A percentile compares a stretch with the other conserved stretches of the same genome.
These are phyloP conservation scores for Balearica regulorum DNA, from an alignment of 2,797 vertebrate genomes.

Conservation along the genomic window DNA sequence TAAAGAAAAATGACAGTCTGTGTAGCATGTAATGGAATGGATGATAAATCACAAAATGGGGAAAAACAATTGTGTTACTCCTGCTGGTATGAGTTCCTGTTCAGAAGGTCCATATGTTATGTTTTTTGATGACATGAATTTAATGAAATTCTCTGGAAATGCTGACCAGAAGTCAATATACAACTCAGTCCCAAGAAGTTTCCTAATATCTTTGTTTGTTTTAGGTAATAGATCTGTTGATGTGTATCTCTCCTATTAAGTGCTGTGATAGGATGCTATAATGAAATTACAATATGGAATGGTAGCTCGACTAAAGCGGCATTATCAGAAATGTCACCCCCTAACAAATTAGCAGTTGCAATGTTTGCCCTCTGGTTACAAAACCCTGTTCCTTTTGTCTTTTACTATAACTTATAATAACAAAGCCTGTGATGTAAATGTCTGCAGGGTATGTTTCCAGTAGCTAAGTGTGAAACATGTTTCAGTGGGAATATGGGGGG, in stretches of 20 bases:
- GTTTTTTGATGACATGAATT: constrained; percentile 59
- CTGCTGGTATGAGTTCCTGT: constrained; percentile 10
- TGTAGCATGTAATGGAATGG: constrained; percentile 41
- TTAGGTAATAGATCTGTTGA: constrained; percentile 53
- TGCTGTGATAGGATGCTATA: constrained; percentile 16
- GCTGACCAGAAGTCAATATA: constrained; percentile 66
- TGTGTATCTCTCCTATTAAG: constrained; percentile 44
- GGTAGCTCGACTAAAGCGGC: constrained; percentile 29
- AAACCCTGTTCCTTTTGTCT: constrained; percentile 66
- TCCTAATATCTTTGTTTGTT: constrained; percentile 42
- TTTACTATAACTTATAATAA: constrained; percentile 63
- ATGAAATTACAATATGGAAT: constrained; percentile 61
- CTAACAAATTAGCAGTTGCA: constrained; percentile 68
- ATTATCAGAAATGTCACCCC: constrained; percentile 71
- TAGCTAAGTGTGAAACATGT: constrained; percentile 32
- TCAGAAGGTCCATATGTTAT: constrained; percentile 23
- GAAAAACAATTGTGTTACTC: constrained; percentile 52
- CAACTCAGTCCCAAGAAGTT: constrained; percentile 35
- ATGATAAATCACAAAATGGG: constrained; percentile 62
- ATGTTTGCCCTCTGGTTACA: constrained; percentile 68
- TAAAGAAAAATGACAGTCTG: constrained; percentile 47
- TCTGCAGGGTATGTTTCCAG: constrained; percentile 58
- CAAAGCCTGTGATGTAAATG: constrained; percentile 38
- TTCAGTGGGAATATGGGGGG: background rate
- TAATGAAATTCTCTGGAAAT: constrained; percentile 70